A percentile compares a stretch with the other conserved stretches of the same genome.
Conservation (phyloP, 2,888 invertebrate species). For the Pachydiplax longipennis region DNA sequence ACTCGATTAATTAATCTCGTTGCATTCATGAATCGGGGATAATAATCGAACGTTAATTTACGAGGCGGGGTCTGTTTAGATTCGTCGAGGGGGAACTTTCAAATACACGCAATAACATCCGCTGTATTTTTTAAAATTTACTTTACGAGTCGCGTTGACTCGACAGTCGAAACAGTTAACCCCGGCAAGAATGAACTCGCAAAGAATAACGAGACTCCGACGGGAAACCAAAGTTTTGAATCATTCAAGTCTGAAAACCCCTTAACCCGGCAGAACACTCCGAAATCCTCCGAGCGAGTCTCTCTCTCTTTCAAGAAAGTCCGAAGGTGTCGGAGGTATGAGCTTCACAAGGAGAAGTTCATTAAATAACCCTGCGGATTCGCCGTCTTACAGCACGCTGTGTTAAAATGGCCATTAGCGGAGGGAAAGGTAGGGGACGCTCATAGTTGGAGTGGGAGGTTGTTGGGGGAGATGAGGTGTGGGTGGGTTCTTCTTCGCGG, state of each 20-base stretch:
- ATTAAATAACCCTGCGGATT: conserved; percentile 35
- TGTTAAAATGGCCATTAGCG: conserved; percentile 37
- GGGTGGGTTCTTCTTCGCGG: not conserved
- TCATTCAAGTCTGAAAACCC: not conserved
- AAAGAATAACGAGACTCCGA: not conserved
- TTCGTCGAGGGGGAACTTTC: no score
- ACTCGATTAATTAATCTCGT: no score
- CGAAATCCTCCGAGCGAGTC: not conserved
- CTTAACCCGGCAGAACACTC: not conserved
- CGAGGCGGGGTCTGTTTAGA: no score
- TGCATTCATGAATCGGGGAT: no score
- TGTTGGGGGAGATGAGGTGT: not conserved
- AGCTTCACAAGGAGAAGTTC: conserved; percentile 17
- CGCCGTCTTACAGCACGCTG: not conserved
- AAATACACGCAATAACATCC: no score
- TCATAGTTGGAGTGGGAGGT: no score
- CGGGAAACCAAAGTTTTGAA: not conserved
- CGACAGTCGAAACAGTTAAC: not conserved
- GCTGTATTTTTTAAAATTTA: no score
- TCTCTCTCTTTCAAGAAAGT: conserved; percentile 12
- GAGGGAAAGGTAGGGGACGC: not conserved
- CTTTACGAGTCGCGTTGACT: no score
- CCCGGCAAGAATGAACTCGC: not conserved
- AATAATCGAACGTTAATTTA: no score
- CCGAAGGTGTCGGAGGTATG: conserved; percentile 33